Base-by-base conservation (phyloP, 2,888 invertebrate genomes). In the Eupithecia insigniata region DNA sequence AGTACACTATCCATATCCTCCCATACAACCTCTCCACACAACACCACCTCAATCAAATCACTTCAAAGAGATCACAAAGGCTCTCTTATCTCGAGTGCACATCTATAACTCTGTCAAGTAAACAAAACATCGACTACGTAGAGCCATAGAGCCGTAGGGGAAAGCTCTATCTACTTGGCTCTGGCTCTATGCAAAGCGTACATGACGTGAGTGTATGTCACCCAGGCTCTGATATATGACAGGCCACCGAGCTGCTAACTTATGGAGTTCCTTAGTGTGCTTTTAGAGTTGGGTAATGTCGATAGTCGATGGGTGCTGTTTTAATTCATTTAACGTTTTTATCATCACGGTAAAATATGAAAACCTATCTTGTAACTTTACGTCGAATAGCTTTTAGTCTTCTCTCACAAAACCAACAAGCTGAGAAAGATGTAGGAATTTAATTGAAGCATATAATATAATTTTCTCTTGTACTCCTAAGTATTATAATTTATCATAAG, bases 221-320 rank as follows among this genome's bases (percentile, higher is more conserved):
- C 84, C 84, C 81, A 2, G 83, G 83, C 85, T 80, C 80, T 93
- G 91, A 92, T 91, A 88, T 91, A 92, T 92, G 92, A 92, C 89
- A 85, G 87, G 89, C 85, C 84, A 81, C 82, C 85, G 86, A 88
- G 88, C 89, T 90, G 91, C 90, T 92, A 91, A 92, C 91, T 92
- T 92, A 92, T 91, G 89, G 89, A 92, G 90, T 90, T 87, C 88
- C 87, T 89, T 87, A 83, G 83, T 67, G 72, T 65, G 73, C 72
- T 65, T 62, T 30, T 85, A 89, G 90, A 76, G 89, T 81, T 80
- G 91, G 70, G 39, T 55, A 36, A 28, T 32, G 32, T 62, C 46
- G 61, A 51, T 34, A 36, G 60, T 30, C 60, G 28, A 58, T 28
- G 28, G 60, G 16, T 60, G 18, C 28, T 60, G 46, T 51, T n/a